phyloP scores from a whole-genome alignment of 2,797 vertebrate species.

The Epinephelus coioides region DNA sequence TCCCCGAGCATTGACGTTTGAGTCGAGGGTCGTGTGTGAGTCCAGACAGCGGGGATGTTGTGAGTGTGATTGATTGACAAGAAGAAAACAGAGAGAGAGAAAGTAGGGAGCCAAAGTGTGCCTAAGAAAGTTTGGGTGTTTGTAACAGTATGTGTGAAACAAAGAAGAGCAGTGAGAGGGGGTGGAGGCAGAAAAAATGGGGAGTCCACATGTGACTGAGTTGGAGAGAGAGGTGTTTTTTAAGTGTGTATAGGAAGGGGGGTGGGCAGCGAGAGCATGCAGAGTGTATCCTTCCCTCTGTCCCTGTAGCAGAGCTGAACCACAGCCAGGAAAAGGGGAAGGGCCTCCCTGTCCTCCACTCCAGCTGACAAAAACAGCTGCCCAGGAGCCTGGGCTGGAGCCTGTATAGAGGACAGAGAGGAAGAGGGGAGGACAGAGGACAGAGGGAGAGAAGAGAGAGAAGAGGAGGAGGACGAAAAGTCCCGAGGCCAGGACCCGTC shows the following conservation, averaged over 20 bases:
- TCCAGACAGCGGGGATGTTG: conserved; percentile 7
- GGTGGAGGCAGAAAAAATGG: conserved; percentile 37
- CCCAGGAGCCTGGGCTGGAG: conserved; percentile 70
- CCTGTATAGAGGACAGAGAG: conserved; percentile 50
- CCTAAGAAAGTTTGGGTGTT: conserved; percentile 28
- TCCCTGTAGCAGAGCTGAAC: conserved; percentile 69
- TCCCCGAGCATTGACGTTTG: background rate
- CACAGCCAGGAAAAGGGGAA: conserved; percentile 84
- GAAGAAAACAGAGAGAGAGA: conserved; percentile 11
- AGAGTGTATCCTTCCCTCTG: conserved; percentile 71
- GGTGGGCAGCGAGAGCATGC: conserved; percentile 38
- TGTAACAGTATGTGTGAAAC: conserved; percentile 38
- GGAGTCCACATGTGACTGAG: conserved; percentile 48
- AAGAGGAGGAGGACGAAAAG: conserved; percentile 32
- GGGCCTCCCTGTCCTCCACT: conserved; percentile 77
- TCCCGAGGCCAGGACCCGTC: conserved; percentile 50
- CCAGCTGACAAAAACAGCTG: conserved; percentile 90
- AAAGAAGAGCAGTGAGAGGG: conserved; percentile 31
- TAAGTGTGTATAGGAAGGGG: conserved; percentile 44
- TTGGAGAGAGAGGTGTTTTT: conserved; percentile 67
- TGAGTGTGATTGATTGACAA: background rate
- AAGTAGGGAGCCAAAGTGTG: conserved; percentile 7
- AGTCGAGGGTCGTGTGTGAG: background rate
- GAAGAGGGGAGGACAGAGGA: conserved; percentile 55
- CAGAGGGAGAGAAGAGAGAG: conserved; percentile 38